Evolutionary conservation across 1,140 invertebrate species (phyloP).

Genomic region (Saccostrea cuccullata): DNA sequence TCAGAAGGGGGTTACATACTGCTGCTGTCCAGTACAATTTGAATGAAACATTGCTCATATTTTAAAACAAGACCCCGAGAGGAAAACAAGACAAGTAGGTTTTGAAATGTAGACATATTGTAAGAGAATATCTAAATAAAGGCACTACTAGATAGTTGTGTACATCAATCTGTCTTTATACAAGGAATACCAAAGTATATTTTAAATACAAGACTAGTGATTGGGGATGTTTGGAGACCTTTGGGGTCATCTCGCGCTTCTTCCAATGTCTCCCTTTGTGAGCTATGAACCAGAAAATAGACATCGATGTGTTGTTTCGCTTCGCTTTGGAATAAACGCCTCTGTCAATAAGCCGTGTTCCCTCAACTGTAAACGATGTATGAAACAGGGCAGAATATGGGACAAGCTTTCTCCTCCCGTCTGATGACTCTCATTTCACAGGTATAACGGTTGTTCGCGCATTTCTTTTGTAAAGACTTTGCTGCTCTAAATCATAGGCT

Average conservation of each 20-base stretch:
- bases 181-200: no score
- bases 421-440: constrained; percentile 1
- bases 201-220: no score
- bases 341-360: constrained; percentile 10
- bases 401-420: constrained; percentile 17
- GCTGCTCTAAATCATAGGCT: not conserved
- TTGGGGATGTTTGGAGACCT: no score
- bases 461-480: not conserved
- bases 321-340: not conserved
- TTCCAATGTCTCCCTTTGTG: not conserved
- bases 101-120: no score
- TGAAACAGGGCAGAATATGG: constrained; percentile 3
- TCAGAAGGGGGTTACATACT: no score
- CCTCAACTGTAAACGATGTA: constrained; percentile 19
- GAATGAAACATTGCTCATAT: no score
- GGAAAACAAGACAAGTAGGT: no score
- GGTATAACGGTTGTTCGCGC: not conserved
- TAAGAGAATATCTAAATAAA: no score
- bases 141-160: no score
- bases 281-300: not conserved
- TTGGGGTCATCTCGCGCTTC: not conserved
- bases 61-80: no score
- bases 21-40: no score
- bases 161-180: no score
- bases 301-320: not conserved